Conservation (phyloP, 2,888 invertebrate species). For the Agrotis clavis region DNA sequence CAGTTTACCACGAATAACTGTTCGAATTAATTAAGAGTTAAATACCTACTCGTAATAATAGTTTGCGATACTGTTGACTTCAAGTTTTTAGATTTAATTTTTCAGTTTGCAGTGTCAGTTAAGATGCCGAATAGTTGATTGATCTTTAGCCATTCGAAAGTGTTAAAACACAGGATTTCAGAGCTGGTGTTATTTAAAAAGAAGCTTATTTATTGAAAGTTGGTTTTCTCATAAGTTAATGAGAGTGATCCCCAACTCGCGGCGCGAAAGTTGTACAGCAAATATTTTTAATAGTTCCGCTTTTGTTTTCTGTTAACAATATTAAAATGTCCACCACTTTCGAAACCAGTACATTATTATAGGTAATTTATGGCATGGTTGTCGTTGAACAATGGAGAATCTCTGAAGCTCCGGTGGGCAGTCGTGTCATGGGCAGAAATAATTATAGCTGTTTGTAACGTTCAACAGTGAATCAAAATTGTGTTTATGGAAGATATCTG, state of each 20-base stretch:
- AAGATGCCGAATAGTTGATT: background rate
- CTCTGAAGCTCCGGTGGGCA: conserved; percentile 68
- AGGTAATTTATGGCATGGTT: conserved; percentile 53
- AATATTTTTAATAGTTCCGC: conserved; percentile 43
- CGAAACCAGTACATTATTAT: conserved; percentile 55
- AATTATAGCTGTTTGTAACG: conserved; percentile 66
- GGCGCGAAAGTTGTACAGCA: conserved; percentile 51
- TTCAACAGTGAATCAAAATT: conserved; percentile 62
- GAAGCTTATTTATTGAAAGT: background rate
- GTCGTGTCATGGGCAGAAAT: conserved; percentile 79
- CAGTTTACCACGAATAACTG: conserved; percentile 7
- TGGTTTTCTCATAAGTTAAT: conserved; percentile 9
- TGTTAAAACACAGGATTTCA: background rate
- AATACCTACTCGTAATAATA: too few species aligned
- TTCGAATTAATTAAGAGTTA: conserved; percentile 24
- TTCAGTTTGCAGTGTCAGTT: background rate
- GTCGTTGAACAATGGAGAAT: conserved; percentile 60
- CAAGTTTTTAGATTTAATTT: background rate
- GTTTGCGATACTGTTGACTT: conserved; percentile 9
- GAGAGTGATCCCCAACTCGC: conserved; percentile 20
- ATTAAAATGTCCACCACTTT: conserved; percentile 42
- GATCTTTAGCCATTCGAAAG: background rate
- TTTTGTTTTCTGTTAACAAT: conserved; percentile 39
- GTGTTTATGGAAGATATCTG: conserved; percentile 60
- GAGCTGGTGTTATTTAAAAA: conserved; percentile 11